phyloP scores from a whole-genome alignment of 2,888 invertebrate species.

The Resseliella maxima region DNA sequence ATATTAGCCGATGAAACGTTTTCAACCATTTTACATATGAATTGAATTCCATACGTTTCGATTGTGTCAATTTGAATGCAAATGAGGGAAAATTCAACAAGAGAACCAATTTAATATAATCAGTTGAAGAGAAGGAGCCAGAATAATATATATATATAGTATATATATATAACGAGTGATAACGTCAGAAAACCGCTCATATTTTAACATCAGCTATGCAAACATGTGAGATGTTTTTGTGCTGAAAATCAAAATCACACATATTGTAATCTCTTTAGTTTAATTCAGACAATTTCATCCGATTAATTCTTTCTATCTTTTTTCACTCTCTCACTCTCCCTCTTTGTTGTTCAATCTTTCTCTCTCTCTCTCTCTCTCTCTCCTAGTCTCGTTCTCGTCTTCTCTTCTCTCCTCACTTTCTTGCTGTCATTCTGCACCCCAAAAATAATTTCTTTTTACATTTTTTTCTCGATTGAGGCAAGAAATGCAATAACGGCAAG shows the following conservation, averaged over 20 bases:
- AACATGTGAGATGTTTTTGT: not conserved
- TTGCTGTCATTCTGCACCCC: too few relatives aligned
- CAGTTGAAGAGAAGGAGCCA: too few relatives aligned
- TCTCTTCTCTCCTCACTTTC: too few relatives aligned
- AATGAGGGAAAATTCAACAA: slow-evolving; percentile 41
- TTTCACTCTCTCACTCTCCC: not conserved
- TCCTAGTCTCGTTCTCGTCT: not conserved
- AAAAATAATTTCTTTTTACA: too few relatives aligned
- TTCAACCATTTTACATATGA: slow-evolving; percentile 5
- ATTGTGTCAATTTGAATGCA: slow-evolving; percentile 48
- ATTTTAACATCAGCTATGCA: not conserved
- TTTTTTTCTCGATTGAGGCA: not conserved
- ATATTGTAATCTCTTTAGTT: not conserved
- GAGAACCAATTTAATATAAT: slow-evolving; percentile 31
- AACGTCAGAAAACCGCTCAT: not conserved
- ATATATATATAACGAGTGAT: too few relatives aligned
- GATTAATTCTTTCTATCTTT: not conserved
- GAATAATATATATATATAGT: too few relatives aligned
- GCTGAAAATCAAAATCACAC: slow-evolving; percentile 25
- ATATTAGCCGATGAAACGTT: not conserved
- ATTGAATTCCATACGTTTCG: slow-evolving; percentile 24
- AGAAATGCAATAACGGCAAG: not conserved
- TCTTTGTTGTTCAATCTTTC: too few relatives aligned
- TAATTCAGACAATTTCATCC: not conserved
- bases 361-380: not conserved